phyloP scores from a whole-genome alignment of 2,888 invertebrate genomes.

The Chaitophorus viminalis region DNA sequence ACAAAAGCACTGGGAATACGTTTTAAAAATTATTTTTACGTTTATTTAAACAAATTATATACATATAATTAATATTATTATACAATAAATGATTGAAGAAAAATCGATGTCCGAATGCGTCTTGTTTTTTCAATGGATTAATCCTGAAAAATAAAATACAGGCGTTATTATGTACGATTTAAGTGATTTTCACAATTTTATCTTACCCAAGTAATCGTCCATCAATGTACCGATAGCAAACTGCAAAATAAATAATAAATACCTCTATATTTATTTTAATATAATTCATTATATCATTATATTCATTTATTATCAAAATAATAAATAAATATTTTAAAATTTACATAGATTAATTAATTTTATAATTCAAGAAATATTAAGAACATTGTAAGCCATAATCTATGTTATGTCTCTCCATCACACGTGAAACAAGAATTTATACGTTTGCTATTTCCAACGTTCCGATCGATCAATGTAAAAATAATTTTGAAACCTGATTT shows the following conservation, averaged over 20 bases:
- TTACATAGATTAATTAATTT: too few species aligned
- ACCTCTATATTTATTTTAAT: neutral
- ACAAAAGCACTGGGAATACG: neutral
- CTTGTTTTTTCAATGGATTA: slow-evolving; percentile 34
- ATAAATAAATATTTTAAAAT: too few species aligned
- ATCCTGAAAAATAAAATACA: slow-evolving; percentile 48
- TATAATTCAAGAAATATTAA: too few species aligned
- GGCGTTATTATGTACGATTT: too few species aligned
- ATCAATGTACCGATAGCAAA: slow-evolving; percentile 99
- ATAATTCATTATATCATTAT: too few species aligned
- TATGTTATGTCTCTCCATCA: too few species aligned
- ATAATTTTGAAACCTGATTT: too few species aligned
- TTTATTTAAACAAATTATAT: slow-evolving; percentile 28
- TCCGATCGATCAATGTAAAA: too few species aligned
- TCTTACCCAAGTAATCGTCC: slow-evolving; percentile 93
- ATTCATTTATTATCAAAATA: too few species aligned
- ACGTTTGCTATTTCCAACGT: too few species aligned
- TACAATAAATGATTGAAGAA: neutral
- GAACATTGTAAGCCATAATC: too few species aligned
- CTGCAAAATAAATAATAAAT: slow-evolving; percentile 72
- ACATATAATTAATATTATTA: neutral
- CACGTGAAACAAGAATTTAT: too few species aligned
- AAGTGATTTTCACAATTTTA: neutral
- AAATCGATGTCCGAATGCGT: neutral
- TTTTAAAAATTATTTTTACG: neutral